Evolutionary conservation across 2,888 invertebrate species (phyloP), one percentile per base, ranked within the genome.

Genomic region (Stenoptilia bipunctidactyla): DNA sequence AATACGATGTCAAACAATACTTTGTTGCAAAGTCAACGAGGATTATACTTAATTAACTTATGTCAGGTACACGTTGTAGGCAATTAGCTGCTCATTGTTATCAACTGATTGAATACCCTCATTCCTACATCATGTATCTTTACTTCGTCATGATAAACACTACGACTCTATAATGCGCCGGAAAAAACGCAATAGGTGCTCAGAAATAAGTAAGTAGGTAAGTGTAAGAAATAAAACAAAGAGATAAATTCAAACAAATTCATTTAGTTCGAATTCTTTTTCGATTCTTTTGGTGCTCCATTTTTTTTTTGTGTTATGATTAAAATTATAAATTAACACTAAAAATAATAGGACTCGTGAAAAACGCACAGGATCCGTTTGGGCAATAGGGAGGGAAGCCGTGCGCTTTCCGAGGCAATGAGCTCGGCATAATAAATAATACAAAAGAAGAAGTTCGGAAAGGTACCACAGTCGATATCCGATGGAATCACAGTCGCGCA

Each of bases 361-460:
- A 67, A 63, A 54, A 49, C 54, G 54, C 69, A 67, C 69, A 56
- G 61, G 58, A 66, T 72, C 76, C 75, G 53, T 73, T 79, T 79
- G 82, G 82, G 82, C 82, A 83, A 83, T 83, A 67, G 56, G 69
- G 66, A 68, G 69, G 20, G 8, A 20, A 51, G 60, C 61, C 49
- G 61, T 61, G 66, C 61, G 57, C 58, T 59, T 65, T 61, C 61
- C 61, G 66, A 68, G 80, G 82, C 82, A 80, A 82, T 74, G 74
- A 75, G 70, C 77, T 77, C 69, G 80, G 82, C 82, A 66, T 66
- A 82, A 82, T 82, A 82, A 83, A 83, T 83, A 83, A 79, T 72
- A 73, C 62, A 66, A 61, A 75, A 76, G 72, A 71, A 71, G 76
- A 77, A 63, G 70, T 73, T 77, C 60, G 30, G 72, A 74, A 71